Evolutionary conservation across 2,113 vertebrate genomes (phyloP).

Genomic region (Anser cygnoides): DNA sequence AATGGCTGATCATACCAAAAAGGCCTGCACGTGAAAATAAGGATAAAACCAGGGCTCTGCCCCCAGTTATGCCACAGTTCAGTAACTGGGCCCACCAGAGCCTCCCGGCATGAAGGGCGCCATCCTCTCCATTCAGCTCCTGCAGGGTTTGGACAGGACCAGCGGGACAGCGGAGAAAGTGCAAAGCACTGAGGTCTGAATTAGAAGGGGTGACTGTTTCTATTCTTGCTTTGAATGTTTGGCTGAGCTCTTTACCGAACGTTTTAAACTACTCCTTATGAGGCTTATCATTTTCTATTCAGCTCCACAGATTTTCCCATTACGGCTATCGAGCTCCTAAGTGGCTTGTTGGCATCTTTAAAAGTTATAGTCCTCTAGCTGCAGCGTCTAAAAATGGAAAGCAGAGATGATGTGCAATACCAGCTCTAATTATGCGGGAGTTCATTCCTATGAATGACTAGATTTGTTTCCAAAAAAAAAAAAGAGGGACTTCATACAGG

Average conservation of each 20-base stretch:
- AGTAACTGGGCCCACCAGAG: neutral
- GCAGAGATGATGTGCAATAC: slow-evolving; percentile 32
- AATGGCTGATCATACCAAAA: neutral
- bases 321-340: slow-evolving; percentile 56
- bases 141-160: neutral
- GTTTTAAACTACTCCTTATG: slow-evolving; percentile 15
- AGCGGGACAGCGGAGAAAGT: neutral
- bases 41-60: neutral
- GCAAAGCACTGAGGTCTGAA: neutral
- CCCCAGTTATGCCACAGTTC: neutral
- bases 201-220: neutral
- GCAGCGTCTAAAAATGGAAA: slow-evolving; percentile 53
- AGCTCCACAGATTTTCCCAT: slow-evolving; percentile 59
- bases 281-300: slow-evolving; percentile 61
- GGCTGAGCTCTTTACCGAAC: slow-evolving; percentile 29
- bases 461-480: slow-evolving; percentile 26
- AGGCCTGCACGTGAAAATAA: neutral
- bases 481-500: neutral
- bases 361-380: slow-evolving; percentile 65
- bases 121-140: neutral
- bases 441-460: slow-evolving; percentile 59
- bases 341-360: slow-evolving; percentile 64
- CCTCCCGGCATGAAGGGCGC: neutral
- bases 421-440: slow-evolving; percentile 50
- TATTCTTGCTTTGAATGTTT: neutral